phyloP scores from a whole-genome alignment of 2,797 vertebrate genomes.

The Eupleurogrammus muticus region DNA sequence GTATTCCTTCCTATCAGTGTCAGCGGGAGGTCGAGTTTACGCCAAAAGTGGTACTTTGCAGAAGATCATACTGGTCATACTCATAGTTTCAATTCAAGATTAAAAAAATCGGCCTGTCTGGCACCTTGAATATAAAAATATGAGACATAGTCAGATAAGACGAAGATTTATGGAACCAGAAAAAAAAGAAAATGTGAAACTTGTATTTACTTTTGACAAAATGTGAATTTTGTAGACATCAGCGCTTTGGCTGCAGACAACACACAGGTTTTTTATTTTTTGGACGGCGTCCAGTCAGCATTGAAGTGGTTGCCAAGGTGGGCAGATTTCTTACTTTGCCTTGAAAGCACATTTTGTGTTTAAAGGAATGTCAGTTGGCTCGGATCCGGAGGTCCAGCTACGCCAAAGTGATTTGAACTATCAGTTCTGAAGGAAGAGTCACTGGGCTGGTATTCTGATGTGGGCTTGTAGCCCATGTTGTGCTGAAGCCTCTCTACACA shows the following conservation, averaged over 20 bases:
- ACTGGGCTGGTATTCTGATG: background rate
- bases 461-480: no score
- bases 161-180: background rate
- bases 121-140: background rate
- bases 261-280: conserved; percentile 22
- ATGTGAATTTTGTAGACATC: conserved; percentile 36
- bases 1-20: conserved; percentile 56
- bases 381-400: conserved; percentile 15
- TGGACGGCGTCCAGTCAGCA: conserved; percentile 49
- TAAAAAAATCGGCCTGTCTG: background rate
- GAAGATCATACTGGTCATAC: conserved; percentile 2
- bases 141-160: background rate
- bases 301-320: conserved; percentile 56
- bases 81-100: background rate
- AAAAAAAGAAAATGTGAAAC: conserved; percentile 1
- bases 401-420: conserved; percentile 15
- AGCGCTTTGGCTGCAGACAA: conserved; percentile 33
- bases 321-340: conserved; percentile 49
- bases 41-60: conserved; percentile 37
- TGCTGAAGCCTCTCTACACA: no score
- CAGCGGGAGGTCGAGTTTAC: conserved; percentile 65
- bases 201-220: conserved; percentile 22
- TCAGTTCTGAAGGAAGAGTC: conserved; percentile 19
- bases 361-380: conserved; percentile 54
- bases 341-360: conserved; percentile 60